Conservation (phyloP, 2,113 vertebrate species). For the Atlantisia rogersi region DNA sequence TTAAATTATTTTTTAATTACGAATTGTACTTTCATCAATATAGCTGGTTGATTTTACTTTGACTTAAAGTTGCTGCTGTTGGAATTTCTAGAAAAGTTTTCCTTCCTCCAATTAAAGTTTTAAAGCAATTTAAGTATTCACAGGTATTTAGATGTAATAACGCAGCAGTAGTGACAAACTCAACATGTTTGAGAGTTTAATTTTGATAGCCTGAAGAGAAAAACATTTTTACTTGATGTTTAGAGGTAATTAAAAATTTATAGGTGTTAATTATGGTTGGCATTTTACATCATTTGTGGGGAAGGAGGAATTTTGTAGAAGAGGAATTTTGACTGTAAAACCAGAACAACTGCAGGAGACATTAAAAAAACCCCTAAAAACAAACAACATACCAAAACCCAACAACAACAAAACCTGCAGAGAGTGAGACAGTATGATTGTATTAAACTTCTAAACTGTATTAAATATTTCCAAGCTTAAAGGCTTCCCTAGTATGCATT, state of each 20-base stretch:
- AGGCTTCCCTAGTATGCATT: background rate
- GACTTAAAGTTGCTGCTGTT: background rate
- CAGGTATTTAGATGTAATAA: background rate
- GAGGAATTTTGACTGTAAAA: conserved; percentile 1
- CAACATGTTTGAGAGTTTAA: background rate
- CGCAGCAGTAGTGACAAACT: background rate
- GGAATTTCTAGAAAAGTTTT: background rate
- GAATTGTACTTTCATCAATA: background rate
- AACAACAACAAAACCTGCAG: background rate
- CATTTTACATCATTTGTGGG: conserved; percentile 33
- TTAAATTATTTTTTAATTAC: background rate
- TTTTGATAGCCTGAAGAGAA: conserved; percentile 43
- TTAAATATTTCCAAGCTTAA: background rate
- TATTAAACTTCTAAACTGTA: background rate
- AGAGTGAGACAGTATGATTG: background rate
- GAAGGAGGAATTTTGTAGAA: background rate
- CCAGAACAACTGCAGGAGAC: background rate
- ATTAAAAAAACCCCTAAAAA: background rate
- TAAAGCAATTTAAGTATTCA: background rate
- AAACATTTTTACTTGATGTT: conserved; percentile 2
- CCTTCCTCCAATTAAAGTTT: background rate
- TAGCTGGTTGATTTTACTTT: background rate
- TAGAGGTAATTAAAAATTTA: conserved; percentile 60
- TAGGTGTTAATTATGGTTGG: conserved; percentile 40
- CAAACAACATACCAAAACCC: background rate